Evolutionary conservation across 53 echinoderm and acorn worm genomes (phyloP), one percentile per base, ranked within the genome.

Genomic region (Luidia sarsii): DNA sequence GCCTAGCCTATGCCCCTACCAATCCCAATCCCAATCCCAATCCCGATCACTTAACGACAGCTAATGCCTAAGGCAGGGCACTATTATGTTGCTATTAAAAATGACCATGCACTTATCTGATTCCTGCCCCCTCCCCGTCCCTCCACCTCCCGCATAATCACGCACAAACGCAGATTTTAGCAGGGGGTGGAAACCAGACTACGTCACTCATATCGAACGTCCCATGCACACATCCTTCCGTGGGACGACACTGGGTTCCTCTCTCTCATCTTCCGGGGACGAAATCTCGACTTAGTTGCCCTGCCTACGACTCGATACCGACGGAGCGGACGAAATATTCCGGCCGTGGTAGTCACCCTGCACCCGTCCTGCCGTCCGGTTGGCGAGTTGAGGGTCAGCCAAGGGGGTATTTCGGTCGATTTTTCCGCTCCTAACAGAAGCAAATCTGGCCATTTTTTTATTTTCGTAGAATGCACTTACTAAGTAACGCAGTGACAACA

Each of bases 311-410:
- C 31, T 43, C 60, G 48, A 33, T 60, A 62, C 61, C 32, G 60
- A 77, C 77, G 61, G 77, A 77, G 77, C 77, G 77, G 77, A 59
- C 59, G 59, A 29, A 60, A 15, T 46, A 77, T 77, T 61, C 62
- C 48, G 77, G 77, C 77, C 77, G 77, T 77, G 61, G 61, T 18
- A 43, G 31, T 77, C n/a, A 24, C 18, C 41, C 38, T 32, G 59
- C 31, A 13, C 15, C 11, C 25, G 48, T 22, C 45, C 41, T 60
- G 60, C 48, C 14, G 41, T 41, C 11, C 41, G 41, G 6, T 41
- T 6, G n/a, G 0, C 30, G 61, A 31, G 41, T 41, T 7, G 11
- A 11, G 11, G 46, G 14, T 18, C 29, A 46, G 61, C n/a, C 19
- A 60, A 2, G 6, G 48, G 22, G 59, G 60, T 77, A 13, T 43